phyloP scores from a whole-genome alignment of 2,797 vertebrate genomes.

The Thunnus albacares region DNA sequence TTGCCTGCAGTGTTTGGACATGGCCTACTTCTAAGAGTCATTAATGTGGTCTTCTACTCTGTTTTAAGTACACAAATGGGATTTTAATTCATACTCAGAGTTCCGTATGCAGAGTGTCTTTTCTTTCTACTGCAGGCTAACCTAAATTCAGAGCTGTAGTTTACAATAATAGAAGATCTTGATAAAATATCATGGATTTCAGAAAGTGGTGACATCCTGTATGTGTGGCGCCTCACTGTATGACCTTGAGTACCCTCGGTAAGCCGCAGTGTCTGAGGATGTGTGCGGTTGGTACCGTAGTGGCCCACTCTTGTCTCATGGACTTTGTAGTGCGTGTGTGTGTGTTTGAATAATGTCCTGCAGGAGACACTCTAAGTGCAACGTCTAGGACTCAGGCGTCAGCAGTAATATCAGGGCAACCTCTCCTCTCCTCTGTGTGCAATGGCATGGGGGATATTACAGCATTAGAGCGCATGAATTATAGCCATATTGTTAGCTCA shows the following conservation, averaged over 20 bases:
- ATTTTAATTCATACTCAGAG: slow-evolving; percentile 68
- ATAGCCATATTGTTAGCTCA: slow-evolving; percentile 70
- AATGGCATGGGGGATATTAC: slow-evolving; percentile 76
- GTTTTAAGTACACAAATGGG: slow-evolving; percentile 75
- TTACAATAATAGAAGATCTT: slow-evolving; percentile 2
- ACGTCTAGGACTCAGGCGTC: slow-evolving; percentile 83
- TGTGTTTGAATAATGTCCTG: slow-evolving; percentile 85
- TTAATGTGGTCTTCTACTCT: slow-evolving; percentile 68
- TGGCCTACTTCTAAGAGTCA: slow-evolving; percentile 84
- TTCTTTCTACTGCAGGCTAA: slow-evolving; percentile 20
- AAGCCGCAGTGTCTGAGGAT: slow-evolving; percentile 54
- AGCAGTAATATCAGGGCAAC: slow-evolving; percentile 83
- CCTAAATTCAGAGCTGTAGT: slow-evolving; percentile 23
- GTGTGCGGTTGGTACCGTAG: slow-evolving; percentile 46
- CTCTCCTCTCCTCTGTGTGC: slow-evolving; percentile 71
- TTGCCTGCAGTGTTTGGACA: slow-evolving; percentile 80
- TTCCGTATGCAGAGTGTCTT: slow-evolving; percentile 51
- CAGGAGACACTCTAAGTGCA: slow-evolving; percentile 85
- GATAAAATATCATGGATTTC: slow-evolving; percentile 18
- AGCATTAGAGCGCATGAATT: slow-evolving; percentile 78
- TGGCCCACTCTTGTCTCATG: slow-evolving; percentile 67
- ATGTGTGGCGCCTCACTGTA: slow-evolving; percentile 40
- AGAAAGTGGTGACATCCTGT: slow-evolving; percentile 29
- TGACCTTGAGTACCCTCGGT: slow-evolving; percentile 73
- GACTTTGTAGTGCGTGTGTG: slow-evolving; percentile 65